Conservation (phyloP, 1,140 invertebrate genomes). For the Drosophila repletoides region DNA sequence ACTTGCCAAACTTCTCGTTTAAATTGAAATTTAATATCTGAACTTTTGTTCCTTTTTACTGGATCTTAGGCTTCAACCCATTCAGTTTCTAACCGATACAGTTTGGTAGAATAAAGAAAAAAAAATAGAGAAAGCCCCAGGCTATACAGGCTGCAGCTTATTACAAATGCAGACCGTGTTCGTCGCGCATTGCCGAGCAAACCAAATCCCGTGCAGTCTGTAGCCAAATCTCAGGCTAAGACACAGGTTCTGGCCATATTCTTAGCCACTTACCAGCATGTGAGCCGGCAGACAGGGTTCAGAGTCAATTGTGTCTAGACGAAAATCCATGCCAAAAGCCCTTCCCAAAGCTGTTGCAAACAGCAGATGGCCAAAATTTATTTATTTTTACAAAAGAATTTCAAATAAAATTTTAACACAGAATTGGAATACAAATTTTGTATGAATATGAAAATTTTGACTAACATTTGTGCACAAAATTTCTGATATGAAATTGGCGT, state of each 20-base stretch:
- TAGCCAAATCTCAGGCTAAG: constrained; percentile 53
- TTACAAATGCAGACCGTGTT: constrained; percentile 71
- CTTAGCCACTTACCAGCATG: not conserved
- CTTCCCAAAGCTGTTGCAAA: not conserved
- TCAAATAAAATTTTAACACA: too few species aligned
- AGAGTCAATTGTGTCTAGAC: constrained; percentile 25
- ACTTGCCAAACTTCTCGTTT: too few species aligned
- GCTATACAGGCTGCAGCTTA: constrained; percentile 33
- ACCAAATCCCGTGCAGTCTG: constrained; percentile 38
- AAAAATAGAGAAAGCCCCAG: not conserved
- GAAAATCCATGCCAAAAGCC: constrained; percentile 9
- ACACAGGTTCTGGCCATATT: constrained; percentile 3
- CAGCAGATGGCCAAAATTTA: too few species aligned
- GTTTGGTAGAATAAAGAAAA: not conserved
- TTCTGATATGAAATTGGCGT: too few species aligned
- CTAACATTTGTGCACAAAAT: too few species aligned
- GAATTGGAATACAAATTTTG: too few species aligned
- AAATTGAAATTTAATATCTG: too few species aligned
- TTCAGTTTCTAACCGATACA: not conserved
- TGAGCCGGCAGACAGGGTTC: not conserved
- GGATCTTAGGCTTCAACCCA: not conserved
- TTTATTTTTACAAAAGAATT: too few species aligned
- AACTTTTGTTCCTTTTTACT: too few species aligned
- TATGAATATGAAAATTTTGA: too few species aligned
- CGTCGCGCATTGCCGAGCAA: constrained; percentile 36